A percentile compares a stretch with the other conserved stretches of the same genome.
Conservation (phyloP, 37 sponge, comb jelly and placozoan genomes). For the Halisarca cf. caerulea region DNA sequence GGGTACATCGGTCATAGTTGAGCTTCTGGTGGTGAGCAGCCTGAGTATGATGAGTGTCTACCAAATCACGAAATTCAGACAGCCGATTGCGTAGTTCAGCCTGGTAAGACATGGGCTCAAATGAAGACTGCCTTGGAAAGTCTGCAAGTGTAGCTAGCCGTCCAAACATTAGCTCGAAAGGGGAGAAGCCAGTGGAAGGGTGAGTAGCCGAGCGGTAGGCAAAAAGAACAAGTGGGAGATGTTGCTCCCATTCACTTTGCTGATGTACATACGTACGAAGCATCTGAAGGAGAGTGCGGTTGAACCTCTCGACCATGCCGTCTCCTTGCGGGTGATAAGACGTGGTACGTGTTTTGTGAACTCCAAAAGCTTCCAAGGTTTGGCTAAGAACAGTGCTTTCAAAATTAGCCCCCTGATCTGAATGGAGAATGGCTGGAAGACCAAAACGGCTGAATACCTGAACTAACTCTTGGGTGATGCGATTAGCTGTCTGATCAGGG, state of each 20-base stretch:
- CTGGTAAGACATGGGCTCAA: no score
- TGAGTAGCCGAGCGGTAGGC: constrained; percentile 43
- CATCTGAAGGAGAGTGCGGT: constrained; percentile 29
- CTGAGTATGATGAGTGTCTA: no score
- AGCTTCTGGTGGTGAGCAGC: no score
- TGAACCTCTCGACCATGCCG: constrained; percentile 28
- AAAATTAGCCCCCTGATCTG: constrained; percentile 37
- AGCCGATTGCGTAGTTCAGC: no score
- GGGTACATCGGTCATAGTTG: no score
- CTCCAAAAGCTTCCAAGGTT: constrained; percentile 20
- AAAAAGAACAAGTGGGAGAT: constrained; percentile 54
- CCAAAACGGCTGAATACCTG: constrained; percentile 11
- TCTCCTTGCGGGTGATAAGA: constrained; percentile 37
- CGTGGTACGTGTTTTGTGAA: constrained; percentile 17
- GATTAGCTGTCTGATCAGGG: background rate
- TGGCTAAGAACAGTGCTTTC: constrained; percentile 8
- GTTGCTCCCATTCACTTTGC: constrained; percentile 60
- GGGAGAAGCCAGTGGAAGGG: background rate
- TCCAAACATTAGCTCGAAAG: background rate
- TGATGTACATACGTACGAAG: constrained; percentile 33
- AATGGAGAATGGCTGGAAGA: constrained; percentile 13
- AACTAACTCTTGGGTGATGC: background rate
- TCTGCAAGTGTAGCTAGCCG: background rate
- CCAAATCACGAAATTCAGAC: no score
- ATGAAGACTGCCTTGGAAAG: no score